These are phyloP conservation scores for Mylabris sibirica DNA, from an alignment of 2,888 invertebrate genomes.

Conservation along the genomic window DNA sequence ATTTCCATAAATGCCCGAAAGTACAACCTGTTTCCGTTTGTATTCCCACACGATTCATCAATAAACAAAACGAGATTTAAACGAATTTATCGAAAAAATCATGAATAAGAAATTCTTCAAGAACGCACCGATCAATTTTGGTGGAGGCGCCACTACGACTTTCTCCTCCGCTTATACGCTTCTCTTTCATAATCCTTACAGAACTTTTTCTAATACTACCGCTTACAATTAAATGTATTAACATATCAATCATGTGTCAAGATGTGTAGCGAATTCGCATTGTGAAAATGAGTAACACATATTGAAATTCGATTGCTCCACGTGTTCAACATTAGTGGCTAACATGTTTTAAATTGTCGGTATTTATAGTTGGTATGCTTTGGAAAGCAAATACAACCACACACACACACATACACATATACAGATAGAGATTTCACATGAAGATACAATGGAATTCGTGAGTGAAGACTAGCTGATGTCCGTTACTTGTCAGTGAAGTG, in stretches of 20 bases:
- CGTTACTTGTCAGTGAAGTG: constrained; percentile 53
- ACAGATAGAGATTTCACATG: constrained; percentile 59
- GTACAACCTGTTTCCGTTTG: not conserved
- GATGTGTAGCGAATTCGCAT: not conserved
- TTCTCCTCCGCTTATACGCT: not conserved
- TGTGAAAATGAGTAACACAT: not conserved
- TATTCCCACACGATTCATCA: not conserved
- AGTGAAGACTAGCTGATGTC: constrained; percentile 55
- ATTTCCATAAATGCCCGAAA: not conserved
- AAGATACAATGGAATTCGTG: constrained; percentile 60
- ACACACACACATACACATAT: constrained; percentile 34
- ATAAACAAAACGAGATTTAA: not conserved
- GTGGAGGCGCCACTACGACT: not conserved
- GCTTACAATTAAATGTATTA: not conserved
- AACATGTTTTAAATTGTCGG: constrained; percentile 42
- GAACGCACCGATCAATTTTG: not conserved
- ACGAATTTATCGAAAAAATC: not conserved
- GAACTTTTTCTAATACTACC: not conserved
- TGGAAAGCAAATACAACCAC: constrained; percentile 47
- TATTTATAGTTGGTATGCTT: constrained; percentile 52
- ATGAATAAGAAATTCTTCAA: not conserved
- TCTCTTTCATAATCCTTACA: not conserved
- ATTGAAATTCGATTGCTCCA: not conserved
- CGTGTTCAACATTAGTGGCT: constrained; percentile 1
- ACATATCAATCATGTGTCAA: not conserved